Base-by-base conservation (phyloP, 2,113 vertebrate genomes). In the Nothobranchius furzeri region DNA sequence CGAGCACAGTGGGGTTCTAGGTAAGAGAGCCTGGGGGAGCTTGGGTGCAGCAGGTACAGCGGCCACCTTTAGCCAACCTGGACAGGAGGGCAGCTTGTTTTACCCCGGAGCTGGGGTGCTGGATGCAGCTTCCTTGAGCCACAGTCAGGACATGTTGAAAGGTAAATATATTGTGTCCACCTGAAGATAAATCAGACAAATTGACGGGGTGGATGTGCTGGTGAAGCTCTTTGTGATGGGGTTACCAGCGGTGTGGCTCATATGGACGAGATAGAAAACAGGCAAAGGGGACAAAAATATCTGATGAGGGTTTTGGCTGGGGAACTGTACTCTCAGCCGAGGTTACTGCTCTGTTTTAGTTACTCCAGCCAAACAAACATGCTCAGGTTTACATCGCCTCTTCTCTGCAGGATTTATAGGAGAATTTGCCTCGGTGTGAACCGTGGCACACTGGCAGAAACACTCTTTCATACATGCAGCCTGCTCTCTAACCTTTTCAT, bases 101-200 rank as follows among this genome's bases (percentile, higher is more conserved):
- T 92, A 91, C 91, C 88, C 87, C 72, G 87, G 90, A 75, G 60
- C 60, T 47, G 92, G 91, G 88, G 58, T 91, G 71, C 87, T 93
- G 88, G 92, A 93, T 82, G 85, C 82, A 51, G 74, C 84, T 62
- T 70, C 90, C 73, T 76, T 92, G 84, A 90, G 89, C 91, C 92
- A 89, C 82, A 82, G 78, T 90, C 92, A 93, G 89, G 93, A 94
- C 90, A 91, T 93, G 69, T 78, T 94, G 73, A 93, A 93, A 93
- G 93, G 92, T 94, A 94, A 94, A 94, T 94, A 93, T 88, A 85
- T 92, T 47, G 88, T 92, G 85, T 92, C 92, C 88, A 93, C 91
- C 89, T 94, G 87, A 93, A 67, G 88, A 84, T 75, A 73, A 79
- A 83, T 84, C 68, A 82, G 61, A 84, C 67, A 81, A 78, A 89